Conservation (phyloP, 2,113 vertebrate genomes). For the Lepisosteus osseus region DNA sequence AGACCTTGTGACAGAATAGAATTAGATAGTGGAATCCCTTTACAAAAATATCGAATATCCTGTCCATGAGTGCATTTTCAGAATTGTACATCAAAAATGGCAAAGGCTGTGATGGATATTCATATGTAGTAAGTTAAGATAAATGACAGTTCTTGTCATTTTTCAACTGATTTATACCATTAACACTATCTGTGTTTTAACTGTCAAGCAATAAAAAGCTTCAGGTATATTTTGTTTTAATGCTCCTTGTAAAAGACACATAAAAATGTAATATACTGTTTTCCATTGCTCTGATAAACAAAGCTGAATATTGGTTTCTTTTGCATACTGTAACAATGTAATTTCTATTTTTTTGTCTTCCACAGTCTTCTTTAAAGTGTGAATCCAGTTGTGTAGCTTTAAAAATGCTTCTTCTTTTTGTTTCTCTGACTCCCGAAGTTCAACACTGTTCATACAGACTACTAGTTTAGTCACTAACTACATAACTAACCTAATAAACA, state of each 20-base stretch:
- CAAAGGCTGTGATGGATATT: slow-evolving; percentile 65
- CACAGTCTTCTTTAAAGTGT: too few species aligned
- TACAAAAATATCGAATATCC: slow-evolving; percentile 40
- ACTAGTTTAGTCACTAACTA: slow-evolving; percentile 14
- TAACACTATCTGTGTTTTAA: slow-evolving; percentile 62
- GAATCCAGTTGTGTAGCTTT: too few species aligned
- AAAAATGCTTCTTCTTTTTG: too few species aligned
- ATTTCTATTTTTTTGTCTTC: slow-evolving; percentile 43
- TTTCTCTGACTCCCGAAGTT: slow-evolving; percentile 16
- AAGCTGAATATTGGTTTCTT: slow-evolving; percentile 75
- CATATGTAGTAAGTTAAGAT: slow-evolving; percentile 56
- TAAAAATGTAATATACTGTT: slow-evolving; percentile 76
- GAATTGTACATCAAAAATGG: slow-evolving; percentile 61
- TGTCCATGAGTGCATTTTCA: slow-evolving; percentile 63
- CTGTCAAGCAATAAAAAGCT: slow-evolving; percentile 70
- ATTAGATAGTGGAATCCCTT: neutral
- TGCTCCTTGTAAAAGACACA: slow-evolving; percentile 73
- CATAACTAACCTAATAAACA: slow-evolving; percentile 35
- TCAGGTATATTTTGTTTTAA: slow-evolving; percentile 75
- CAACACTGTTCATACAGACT: slow-evolving; percentile 27
- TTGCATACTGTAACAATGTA: slow-evolving; percentile 64
- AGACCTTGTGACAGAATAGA: too few species aligned
- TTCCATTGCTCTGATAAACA: slow-evolving; percentile 75
- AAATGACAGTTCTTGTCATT: slow-evolving; percentile 58
- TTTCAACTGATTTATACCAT: slow-evolving; percentile 67